These are phyloP conservation scores for Trissolcus brochymenae DNA, from an alignment of 2,888 invertebrate species.

Conservation along the genomic window DNA sequence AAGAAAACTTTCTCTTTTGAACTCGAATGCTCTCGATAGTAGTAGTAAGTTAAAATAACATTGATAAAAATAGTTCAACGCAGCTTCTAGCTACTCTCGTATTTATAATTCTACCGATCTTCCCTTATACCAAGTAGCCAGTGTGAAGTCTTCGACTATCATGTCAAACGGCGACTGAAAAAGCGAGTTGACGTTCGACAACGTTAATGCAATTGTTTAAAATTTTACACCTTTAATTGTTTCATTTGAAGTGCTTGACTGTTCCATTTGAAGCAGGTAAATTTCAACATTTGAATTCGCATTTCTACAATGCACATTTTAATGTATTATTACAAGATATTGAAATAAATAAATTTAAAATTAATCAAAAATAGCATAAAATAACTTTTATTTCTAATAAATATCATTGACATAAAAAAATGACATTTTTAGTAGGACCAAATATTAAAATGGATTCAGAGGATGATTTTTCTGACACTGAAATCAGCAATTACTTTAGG, in stretches of 20 bases:
- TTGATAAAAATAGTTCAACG: conserved; percentile 40
- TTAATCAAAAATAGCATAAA: no score
- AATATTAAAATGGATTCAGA: conserved; percentile 46
- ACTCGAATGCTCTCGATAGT: conserved; percentile 16
- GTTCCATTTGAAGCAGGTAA: background rate
- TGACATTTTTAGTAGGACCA: background rate
- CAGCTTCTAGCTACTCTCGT: conserved; percentile 30
- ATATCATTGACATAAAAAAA: no score
- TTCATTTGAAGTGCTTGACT: no score
- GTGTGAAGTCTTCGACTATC: conserved; percentile 36
- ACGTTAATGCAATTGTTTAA: conserved; percentile 6
- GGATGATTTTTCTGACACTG: conserved; percentile 60
- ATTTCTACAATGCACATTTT: no score
- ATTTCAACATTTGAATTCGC: background rate
- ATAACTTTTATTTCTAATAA: no score
- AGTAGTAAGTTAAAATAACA: conserved; percentile 32
- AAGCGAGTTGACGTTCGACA: conserved; percentile 23
- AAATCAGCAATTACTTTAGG: conserved; percentile 68
- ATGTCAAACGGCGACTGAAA: conserved; percentile 19
- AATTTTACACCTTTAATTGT: background rate
- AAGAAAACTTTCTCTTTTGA: conserved; percentile 11
- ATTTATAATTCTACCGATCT: conserved; percentile 39
- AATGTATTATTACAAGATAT: no score
- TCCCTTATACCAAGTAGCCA: conserved; percentile 7
- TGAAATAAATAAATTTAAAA: no score